phyloP scores from a whole-genome alignment of 2,113 vertebrate species.

The Chrysochloris asiatica region DNA sequence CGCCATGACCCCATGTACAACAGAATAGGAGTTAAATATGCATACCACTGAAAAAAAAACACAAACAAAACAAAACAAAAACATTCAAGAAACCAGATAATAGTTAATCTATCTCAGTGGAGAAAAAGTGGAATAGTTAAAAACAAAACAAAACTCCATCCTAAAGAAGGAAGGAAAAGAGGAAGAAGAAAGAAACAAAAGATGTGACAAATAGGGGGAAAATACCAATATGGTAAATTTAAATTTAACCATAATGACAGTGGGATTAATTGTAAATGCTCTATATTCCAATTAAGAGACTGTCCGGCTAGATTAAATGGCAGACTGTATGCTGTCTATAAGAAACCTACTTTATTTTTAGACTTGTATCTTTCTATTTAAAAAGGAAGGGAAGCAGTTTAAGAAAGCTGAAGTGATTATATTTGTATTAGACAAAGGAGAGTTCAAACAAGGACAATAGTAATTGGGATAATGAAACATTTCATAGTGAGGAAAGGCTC shows the following conservation, averaged over 20 bases:
- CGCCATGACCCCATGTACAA: background rate
- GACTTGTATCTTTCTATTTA: background rate
- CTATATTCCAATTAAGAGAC: background rate
- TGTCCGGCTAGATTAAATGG: background rate
- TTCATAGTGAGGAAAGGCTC: slow-evolving; percentile 33
- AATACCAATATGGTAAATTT: slow-evolving; percentile 1
- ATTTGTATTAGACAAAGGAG: slow-evolving; percentile 30
- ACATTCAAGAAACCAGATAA: background rate
- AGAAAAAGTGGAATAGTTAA: slow-evolving; percentile 33
- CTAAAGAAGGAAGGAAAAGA: background rate
- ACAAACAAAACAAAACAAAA: background rate
- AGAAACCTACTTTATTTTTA: slow-evolving; percentile 18
- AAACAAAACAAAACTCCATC: background rate
- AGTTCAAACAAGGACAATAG: slow-evolving; percentile 6
- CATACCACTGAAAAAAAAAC: background rate
- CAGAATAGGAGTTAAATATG: no score
- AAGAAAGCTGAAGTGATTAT: background rate
- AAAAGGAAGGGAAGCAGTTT: background rate
- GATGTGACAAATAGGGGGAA: background rate
- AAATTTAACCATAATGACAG: slow-evolving; percentile 1
- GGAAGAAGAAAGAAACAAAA: background rate
- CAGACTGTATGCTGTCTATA: background rate
- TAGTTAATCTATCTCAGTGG: background rate
- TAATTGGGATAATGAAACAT: background rate
- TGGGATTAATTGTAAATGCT: slow-evolving; percentile 15